Evolutionary conservation across 2,888 invertebrate genomes (phyloP).

Genomic region (Apodemia duryi): DNA sequence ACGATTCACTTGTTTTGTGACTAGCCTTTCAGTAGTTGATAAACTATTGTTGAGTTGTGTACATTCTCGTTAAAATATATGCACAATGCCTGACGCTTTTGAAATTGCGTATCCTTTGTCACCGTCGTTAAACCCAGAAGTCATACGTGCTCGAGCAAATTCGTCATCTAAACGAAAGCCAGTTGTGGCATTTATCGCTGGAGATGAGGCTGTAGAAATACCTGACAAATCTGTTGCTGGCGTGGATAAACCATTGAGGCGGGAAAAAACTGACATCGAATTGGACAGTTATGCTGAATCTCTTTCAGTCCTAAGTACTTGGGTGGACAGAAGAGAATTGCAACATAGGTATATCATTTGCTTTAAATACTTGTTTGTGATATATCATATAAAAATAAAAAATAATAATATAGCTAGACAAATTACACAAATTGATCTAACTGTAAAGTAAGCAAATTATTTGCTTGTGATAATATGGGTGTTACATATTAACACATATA

Average conservation of each 20-base stretch:
- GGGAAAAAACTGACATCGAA: conserved; percentile 70
- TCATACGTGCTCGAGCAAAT: conserved; percentile 80
- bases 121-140: conserved; percentile 68
- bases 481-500: too few species aligned
- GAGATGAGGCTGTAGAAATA: conserved; percentile 64
- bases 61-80: conserved; percentile 15
- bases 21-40: conserved; percentile 28
- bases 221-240: conserved; percentile 68
- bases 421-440: too few species aligned
- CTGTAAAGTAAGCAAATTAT: too few species aligned
- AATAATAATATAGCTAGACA: too few species aligned
- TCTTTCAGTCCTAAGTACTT: conserved; percentile 59
- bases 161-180: conserved; percentile 66
- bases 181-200: conserved; percentile 58
- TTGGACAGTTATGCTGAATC: conserved; percentile 79
- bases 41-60: conserved; percentile 20
- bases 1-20: conserved; percentile 44
- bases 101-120: conserved; percentile 77
- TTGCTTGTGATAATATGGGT: too few species aligned
- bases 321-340: conserved; percentile 78
- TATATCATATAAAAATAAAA: too few species aligned
- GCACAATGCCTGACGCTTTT: conserved; percentile 79
- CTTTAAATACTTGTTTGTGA: too few species aligned
- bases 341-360: conserved; percentile 76
- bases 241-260: conserved; percentile 59